Percentiles rank a stretch among this genome's conserved stretches.
Conservation (phyloP, 2,888 invertebrate species). For the Arge pagana region DNA sequence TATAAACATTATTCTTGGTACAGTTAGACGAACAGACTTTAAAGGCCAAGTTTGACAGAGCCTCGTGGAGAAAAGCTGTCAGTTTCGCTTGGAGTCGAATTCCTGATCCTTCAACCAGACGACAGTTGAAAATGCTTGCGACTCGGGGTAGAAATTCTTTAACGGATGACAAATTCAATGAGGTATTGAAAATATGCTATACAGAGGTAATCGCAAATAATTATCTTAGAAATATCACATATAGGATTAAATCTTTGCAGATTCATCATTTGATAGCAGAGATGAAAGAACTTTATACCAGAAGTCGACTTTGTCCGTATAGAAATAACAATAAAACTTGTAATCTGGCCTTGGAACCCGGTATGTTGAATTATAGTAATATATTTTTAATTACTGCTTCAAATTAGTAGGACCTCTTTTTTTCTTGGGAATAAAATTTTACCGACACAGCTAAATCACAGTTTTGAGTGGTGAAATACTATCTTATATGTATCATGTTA, state of each 20-base stretch:
- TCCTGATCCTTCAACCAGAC: conserved; percentile 67
- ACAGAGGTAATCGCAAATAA: neutral
- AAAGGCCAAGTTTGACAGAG: conserved; percentile 74
- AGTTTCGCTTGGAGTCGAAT: conserved; percentile 72
- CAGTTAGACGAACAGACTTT: conserved; percentile 70
- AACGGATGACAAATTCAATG: conserved; percentile 73
- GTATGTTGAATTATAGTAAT: conserved; percentile 38
- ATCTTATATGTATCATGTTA: neutral
- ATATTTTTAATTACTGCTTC: too few species aligned
- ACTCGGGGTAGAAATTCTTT: conserved; percentile 76
- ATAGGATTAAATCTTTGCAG: conserved; percentile 54
- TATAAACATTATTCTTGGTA: too few species aligned
- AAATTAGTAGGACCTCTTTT: too few species aligned
- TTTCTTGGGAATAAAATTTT: too few species aligned
- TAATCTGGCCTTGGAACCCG: conserved; percentile 57
- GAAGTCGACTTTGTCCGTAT: conserved; percentile 73
- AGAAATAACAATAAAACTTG: conserved; percentile 57
- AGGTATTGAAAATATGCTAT: conserved; percentile 62
- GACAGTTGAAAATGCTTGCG: conserved; percentile 74
- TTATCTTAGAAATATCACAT: neutral
- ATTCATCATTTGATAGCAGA: conserved; percentile 73
- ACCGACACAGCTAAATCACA: neutral
- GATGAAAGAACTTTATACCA: conserved; percentile 79
- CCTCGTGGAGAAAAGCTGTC: conserved; percentile 75
- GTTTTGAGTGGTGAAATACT: neutral